Conservation (phyloP, 2,113 vertebrate species). For the Rutilus rutilus region DNA sequence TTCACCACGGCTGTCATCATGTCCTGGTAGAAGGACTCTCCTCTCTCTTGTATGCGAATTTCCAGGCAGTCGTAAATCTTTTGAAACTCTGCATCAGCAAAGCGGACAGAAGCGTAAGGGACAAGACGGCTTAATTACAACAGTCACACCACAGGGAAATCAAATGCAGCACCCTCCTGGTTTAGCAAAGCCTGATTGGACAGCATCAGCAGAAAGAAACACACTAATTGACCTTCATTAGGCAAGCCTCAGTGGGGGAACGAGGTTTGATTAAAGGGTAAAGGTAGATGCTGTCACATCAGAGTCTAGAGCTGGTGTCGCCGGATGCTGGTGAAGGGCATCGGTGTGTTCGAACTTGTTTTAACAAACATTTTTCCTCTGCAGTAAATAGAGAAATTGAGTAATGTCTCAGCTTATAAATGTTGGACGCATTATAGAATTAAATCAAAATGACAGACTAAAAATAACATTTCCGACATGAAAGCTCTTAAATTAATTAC, state of each 20-base stretch:
- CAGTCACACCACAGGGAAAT: constrained; percentile 46
- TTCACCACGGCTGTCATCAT: constrained; percentile 87
- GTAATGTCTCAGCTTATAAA: neutral
- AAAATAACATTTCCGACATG: neutral
- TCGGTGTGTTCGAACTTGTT: neutral
- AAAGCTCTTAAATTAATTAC: neutral
- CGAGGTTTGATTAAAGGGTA: neutral
- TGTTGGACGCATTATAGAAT: neutral
- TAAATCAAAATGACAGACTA: neutral
- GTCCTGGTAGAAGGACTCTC: constrained; percentile 93
- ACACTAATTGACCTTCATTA: constrained; percentile 42
- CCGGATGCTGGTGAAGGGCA: neutral
- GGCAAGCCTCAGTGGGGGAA: neutral
- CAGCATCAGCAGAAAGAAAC: constrained; percentile 11
- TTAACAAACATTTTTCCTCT: neutral
- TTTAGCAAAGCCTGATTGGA: constrained; percentile 20
- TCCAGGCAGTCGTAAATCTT: constrained; percentile 91
- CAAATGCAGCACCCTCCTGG: constrained; percentile 4
- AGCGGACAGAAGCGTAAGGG: constrained; percentile 24
- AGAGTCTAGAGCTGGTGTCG: neutral
- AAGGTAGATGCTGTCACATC: constrained; percentile 2
- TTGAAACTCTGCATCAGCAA: constrained; percentile 85
- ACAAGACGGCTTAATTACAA: constrained; percentile 44
- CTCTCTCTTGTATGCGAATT: constrained; percentile 83
- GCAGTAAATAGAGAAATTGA: neutral